phyloP scores from a whole-genome alignment of 2,888 invertebrate species.

The Polydesmus complanatus region DNA sequence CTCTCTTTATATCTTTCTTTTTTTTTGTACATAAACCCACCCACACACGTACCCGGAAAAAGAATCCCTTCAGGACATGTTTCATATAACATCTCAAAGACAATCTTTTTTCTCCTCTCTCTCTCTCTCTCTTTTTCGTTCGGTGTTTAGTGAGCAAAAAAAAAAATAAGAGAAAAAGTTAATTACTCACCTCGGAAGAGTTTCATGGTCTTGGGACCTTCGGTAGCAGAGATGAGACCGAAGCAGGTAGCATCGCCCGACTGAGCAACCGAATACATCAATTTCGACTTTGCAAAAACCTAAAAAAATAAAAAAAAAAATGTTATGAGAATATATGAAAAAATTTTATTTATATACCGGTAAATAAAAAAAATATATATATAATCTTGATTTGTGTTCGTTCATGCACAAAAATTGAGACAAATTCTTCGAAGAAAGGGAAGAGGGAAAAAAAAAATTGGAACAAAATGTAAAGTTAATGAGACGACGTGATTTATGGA shows the following conservation, averaged over 20 bases:
- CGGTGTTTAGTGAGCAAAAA: not conserved
- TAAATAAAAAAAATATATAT: no score
- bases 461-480: no score
- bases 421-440: no score
- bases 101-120: not conserved
- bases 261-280: slow-evolving; percentile 54
- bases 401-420: no score
- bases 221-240: slow-evolving; percentile 76
- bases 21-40: not conserved
- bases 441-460: no score
- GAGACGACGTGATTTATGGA: no score
- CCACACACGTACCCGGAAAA: not conserved
- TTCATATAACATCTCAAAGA: not conserved
- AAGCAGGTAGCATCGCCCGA: slow-evolving; percentile 88
- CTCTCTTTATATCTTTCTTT: no score
- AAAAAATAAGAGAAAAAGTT: not conserved
- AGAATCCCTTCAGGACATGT: not conserved
- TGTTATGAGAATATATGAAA: not conserved
- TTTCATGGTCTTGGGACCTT: slow-evolving; percentile 71
- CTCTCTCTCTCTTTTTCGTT: not conserved
- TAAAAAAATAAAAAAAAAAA: slow-evolving; percentile 18
- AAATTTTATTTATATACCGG: no score
- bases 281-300: slow-evolving; percentile 22
- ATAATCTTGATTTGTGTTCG: no score
- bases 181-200: slow-evolving; percentile 52